A percentile compares a stretch with the other conserved stretches of the same genome.
Conservation (phyloP, 1,140 invertebrate genomes). For the Temnothorax longispinosus region DNA sequence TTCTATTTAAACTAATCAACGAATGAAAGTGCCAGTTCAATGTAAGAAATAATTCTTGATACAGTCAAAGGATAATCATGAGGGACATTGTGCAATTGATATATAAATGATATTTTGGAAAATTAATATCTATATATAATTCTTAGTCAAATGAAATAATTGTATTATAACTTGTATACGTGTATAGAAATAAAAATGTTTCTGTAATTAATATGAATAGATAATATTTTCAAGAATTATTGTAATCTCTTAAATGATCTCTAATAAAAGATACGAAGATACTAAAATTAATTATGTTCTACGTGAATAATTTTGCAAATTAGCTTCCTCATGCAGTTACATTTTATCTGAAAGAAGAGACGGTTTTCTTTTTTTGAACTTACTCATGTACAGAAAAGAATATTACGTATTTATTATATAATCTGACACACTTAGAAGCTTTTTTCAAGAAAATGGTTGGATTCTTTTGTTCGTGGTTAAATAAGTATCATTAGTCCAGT, state of each 20-base stretch:
- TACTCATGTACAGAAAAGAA: not conserved
- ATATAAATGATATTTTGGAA: not conserved
- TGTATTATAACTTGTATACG: not conserved
- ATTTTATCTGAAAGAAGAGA: not conserved
- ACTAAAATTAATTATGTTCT: not conserved
- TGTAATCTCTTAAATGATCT: not conserved
- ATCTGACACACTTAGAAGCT: not conserved
- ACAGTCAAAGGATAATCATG: not conserved
- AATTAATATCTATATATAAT: not conserved
- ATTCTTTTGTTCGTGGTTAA: not conserved
- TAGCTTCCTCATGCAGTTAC: not conserved
- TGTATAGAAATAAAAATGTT: not conserved
- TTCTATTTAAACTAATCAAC: constrained; percentile 33
- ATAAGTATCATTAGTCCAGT: not conserved
- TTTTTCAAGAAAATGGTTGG: not conserved
- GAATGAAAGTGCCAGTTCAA: not conserved
- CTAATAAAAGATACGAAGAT: not conserved
- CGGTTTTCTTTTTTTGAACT: not conserved
- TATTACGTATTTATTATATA: constrained; percentile 20
- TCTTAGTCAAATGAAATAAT: not conserved
- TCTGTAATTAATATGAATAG: not conserved
- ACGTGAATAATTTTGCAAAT: not conserved
- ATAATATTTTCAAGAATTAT: constrained; percentile 8
- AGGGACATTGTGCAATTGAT: not conserved
- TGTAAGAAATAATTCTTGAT: not conserved